Evolutionary conservation across 1,140 invertebrate species (phyloP).

Genomic region (Drosophila paulistorum): DNA sequence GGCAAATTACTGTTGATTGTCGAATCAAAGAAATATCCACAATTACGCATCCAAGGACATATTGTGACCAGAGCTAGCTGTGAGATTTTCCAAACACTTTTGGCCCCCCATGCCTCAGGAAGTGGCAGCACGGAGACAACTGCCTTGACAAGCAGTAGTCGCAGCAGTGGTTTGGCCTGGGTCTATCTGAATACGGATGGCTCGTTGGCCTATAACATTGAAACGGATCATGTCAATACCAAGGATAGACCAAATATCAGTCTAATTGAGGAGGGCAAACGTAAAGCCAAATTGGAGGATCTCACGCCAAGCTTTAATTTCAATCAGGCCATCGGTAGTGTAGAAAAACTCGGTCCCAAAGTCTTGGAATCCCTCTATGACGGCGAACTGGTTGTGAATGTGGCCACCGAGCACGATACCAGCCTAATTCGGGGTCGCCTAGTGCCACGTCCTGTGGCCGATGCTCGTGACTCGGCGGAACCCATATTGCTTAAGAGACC

Average conservation of each 20-base stretch:
- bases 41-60: constrained; percentile 86
- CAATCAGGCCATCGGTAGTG: constrained; percentile 87
- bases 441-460: constrained; percentile 87
- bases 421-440: constrained; percentile 87
- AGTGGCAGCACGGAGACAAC: constrained; percentile 61
- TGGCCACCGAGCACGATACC: constrained; percentile 85
- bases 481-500: constrained; percentile 87
- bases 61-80: constrained; percentile 89
- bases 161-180: constrained; percentile 89
- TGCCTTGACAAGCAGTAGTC: constrained; percentile 36
- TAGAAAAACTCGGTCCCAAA: constrained; percentile 87
- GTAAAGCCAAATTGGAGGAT: constrained; percentile 88
- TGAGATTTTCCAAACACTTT: constrained; percentile 90
- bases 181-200: constrained; percentile 90
- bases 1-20: constrained; percentile 88
- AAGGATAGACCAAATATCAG: constrained; percentile 87
- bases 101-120: constrained; percentile 83
- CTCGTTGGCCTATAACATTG: constrained; percentile 88
- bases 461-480: constrained; percentile 87
- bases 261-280: constrained; percentile 88
- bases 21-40: constrained; percentile 86
- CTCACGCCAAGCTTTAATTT: constrained; percentile 86
- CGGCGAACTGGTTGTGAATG: constrained; percentile 90
- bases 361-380: constrained; percentile 91
- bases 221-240: constrained; percentile 85